Evolutionary conservation across 2,888 invertebrate species (phyloP), one percentile per base, ranked within the genome.

Genomic region (Cryptocheilus praepositus): DNA sequence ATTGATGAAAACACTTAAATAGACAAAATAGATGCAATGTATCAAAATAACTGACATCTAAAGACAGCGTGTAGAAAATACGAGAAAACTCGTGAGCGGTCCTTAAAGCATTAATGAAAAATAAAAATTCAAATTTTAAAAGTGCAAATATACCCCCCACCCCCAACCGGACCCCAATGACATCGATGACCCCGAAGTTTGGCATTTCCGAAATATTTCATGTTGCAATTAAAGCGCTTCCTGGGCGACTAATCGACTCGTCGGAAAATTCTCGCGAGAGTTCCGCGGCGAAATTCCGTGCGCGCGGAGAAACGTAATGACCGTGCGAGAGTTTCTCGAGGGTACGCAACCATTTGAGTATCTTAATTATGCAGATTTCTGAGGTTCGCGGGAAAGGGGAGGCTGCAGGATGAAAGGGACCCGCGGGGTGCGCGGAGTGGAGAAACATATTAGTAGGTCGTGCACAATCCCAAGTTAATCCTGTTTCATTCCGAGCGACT

Each of bases 331-430:
- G 51, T 66, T 61, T 57, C 58, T 64, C 44, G 61, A 44, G 57
- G 44, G 59, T 18, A 36, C 15, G 59, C 65, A 56, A 59, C 61
- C 74, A 59, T 71, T 70, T 25, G 64, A 74, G 66, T 66, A 36
- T 63, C 71, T 75, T 75, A 75, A 75, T 75, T 75, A 75, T 71
- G 75, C 68, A 71, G 56, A 64, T 74, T 64, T 61, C 64, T 61
- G 69, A 58, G 66, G 59, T 74, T 61, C 61, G 28, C 21, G 46
- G 28, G 15, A 28, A 60, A 18, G 46, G 19, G 2, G 49, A 51
- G 25, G 21, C 18, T 21, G 28, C 8, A 15, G 44, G n/a, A 16
- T 45, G n/a, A 13, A 4, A 28, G n/a, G 16, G 13, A 16, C 7
- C 16, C 18, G 44, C 55, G 43, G 16, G 36, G 36, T 3, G 36